Conservation (phyloP, 2,797 vertebrate species). For the Loriculus beryllinus region DNA sequence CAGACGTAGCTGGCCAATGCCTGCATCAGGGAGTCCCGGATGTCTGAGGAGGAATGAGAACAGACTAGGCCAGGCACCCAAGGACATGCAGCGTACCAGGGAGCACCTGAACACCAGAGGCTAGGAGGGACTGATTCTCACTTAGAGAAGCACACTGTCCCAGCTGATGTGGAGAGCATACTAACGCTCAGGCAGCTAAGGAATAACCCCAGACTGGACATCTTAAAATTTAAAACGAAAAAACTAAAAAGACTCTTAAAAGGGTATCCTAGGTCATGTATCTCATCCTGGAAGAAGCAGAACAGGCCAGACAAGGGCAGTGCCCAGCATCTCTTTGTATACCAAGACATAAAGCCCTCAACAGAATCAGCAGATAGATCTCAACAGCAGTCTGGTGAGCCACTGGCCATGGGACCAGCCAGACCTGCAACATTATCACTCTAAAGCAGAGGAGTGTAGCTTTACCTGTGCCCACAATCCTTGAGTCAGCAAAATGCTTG, state of each 20-base stretch:
- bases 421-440: background rate
- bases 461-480: constrained; percentile 94
- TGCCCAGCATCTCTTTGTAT: background rate
- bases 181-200: background rate
- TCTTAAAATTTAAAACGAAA: background rate
- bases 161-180: background rate
- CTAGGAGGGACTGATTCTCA: background rate
- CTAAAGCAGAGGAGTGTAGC: background rate
- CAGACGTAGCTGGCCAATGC: constrained; percentile 96
- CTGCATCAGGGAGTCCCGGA: constrained; percentile 98
- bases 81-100: background rate
- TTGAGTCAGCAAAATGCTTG: constrained; percentile 93
- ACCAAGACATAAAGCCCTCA: background rate
- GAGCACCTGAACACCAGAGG: background rate
- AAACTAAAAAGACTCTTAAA: background rate
- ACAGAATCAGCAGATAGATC: background rate
- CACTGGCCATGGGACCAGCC: background rate
- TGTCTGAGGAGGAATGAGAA: constrained; percentile 79
- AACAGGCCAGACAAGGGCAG: background rate
- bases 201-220: background rate
- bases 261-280: background rate
- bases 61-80: background rate
- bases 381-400: background rate
- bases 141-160: background rate
- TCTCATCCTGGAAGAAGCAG: background rate